Evolutionary conservation across 2,113 vertebrate genomes (phyloP), one percentile per base, ranked within the genome.

Genomic region (Sitta europaea): DNA sequence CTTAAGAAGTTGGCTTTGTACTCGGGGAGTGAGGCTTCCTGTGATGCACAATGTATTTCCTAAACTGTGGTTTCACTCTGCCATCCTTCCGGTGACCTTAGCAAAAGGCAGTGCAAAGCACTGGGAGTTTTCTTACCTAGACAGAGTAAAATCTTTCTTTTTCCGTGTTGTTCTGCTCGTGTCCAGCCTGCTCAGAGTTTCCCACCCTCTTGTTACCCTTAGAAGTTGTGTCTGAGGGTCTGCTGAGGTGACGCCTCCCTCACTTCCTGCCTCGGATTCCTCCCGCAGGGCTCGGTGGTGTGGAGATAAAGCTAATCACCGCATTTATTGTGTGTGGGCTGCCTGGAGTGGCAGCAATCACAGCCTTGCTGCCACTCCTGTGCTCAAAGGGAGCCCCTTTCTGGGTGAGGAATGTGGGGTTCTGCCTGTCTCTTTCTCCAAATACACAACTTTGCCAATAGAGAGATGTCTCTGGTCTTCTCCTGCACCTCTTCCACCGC

Each of bases 161-260:
- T 55, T 14, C 40, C 2, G 1, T 11, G 8, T 15, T 11, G 8
- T 15, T 4, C 14, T 14, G 14, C 1, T 8, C 0, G 0, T 12
- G 62, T 73, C 31, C 9, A 68, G 23, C 29, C 28, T 59, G 1
- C 14, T 77, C 11, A 22, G 57, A 59, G 58, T 45, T 75, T 63
- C 25, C n/a, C 12, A n/a, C 10, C 9, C 25, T n/a, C 14, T 63
- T 9, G 2, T 29, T 47, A 2, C 29, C 23, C 23, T 40, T 17
- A 9, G 20, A 77, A 71, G 48, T 81, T 28, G 28, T 5, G 7
- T 20, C 17, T 28, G 33, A 63, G 29, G 42, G 7, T 71, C 16
- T 82, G 57, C 57, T 72, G 61, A 63, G 38, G 14, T 36, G 48
- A 28, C 0, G 2, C 23, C 36, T 88, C 24, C 3, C 27, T 85